Conservation (phyloP, 1,140 invertebrate species). For the Drosophila bipectinata region DNA sequence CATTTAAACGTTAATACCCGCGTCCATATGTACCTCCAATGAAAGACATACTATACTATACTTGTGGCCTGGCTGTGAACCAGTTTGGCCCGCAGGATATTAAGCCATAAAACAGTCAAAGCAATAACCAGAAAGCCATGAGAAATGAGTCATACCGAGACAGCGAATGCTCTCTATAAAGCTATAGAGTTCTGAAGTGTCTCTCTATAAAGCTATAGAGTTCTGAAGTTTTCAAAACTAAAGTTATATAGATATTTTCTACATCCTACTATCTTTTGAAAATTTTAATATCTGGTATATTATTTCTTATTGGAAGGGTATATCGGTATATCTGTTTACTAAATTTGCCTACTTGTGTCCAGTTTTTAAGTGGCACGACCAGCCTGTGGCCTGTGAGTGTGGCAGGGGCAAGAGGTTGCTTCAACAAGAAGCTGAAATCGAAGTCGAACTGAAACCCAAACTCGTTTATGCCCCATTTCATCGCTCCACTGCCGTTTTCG, state of each 20-base stretch:
- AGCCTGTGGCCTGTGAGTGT: background rate
- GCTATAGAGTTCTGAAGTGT: too few relatives aligned
- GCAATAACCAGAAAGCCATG: conserved; percentile 36
- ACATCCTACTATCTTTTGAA: background rate
- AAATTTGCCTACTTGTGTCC: conserved; percentile 9
- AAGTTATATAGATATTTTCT: too few relatives aligned
- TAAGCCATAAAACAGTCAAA: conserved; percentile 68
- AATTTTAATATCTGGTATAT: too few relatives aligned
- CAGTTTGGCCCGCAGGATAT: conserved; percentile 75
- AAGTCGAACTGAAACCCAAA: conserved; percentile 30
- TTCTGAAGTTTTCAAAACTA: too few relatives aligned
- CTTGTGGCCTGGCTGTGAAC: conserved; percentile 47
- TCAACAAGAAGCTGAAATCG: conserved; percentile 28
- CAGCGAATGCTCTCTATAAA: conserved; percentile 14
- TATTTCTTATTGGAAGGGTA: too few relatives aligned
- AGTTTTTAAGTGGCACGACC: conserved; percentile 6
- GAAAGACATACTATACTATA: too few relatives aligned
- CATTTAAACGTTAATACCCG: conserved; percentile 31
- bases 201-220: too few relatives aligned
- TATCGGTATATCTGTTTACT: background rate
- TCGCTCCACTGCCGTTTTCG: conserved; percentile 2
- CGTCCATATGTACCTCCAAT: conserved; percentile 11
- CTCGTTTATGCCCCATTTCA: conserved; percentile 50
- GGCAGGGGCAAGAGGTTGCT: background rate
- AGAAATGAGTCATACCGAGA: conserved; percentile 23